Base-by-base conservation (phyloP, 1,140 invertebrate genomes). In the Nomia melanderi region DNA sequence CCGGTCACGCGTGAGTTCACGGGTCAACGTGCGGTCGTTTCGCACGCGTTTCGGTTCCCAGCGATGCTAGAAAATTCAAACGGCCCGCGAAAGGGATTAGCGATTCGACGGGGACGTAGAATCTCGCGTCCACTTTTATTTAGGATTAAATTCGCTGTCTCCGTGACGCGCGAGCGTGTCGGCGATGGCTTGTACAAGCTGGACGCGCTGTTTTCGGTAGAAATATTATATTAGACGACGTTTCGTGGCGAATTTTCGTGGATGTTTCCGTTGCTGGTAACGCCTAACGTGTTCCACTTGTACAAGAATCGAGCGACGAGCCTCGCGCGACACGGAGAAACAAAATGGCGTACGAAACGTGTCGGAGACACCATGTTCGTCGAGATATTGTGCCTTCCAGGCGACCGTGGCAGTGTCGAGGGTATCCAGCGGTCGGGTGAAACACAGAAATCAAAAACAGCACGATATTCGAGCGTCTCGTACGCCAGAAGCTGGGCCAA, bases 351-450 rank as follows among this genome's bases (percentile, higher is more conserved):
- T 83, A 82, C 81, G 81, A 79, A 83, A 75, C 76, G 53, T 82
- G n/a, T 54, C 79, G 75, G 81, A 54, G 63, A 75, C 69, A 75
- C 79, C 44, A 63, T 14, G 76, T 66, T 83, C 71, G 80, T 75
- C 81, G 81, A 83, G 79, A 82, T n/a, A n/a, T 82, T 82, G 82
- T 83, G 82, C 82, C 81, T 82, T 83, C 56, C 60, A 66, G n/a
- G 65, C 59, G 75, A 65, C 36, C 63, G 75, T 50, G 62, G 60
- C 70, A 47, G 36, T 77, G 56, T 71, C 71, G 50, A 64, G 65
- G 41, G 54, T n/a, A 25, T 69, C 69, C 23, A n/a, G n/a, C 23
- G 23, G 17, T 56, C 41, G 20, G 47, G 41, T 59, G 33, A 69
- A 69, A 59, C 25, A 66, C 27, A 59, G n/a, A 63, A 56, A 82